These are phyloP conservation scores for Rana temporaria DNA, from an alignment of 2,113 vertebrate species.

Conservation along the genomic window DNA sequence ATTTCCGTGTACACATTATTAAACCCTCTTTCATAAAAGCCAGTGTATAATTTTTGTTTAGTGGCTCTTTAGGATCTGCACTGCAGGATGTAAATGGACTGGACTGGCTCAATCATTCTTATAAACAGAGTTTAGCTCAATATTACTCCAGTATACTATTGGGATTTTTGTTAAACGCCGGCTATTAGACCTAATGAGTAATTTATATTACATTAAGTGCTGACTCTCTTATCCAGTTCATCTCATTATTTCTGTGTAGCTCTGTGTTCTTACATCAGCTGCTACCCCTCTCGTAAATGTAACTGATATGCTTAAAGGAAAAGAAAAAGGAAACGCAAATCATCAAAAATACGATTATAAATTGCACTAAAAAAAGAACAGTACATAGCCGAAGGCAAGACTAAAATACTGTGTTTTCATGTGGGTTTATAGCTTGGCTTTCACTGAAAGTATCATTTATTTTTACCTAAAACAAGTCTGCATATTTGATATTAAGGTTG, in stretches of 20 bases:
- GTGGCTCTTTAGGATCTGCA: too few relatives aligned
- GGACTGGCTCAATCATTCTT: not conserved
- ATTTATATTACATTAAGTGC: constrained; percentile 7
- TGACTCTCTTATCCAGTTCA: not conserved
- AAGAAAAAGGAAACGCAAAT: constrained; percentile 13
- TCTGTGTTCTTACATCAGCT: not conserved
- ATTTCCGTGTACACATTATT: too few relatives aligned
- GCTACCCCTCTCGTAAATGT: not conserved
- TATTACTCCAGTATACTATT: not conserved
- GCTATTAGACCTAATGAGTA: constrained; percentile 4
- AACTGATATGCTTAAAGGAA: constrained; percentile 13
- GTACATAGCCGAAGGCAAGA: not conserved
- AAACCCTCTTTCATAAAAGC: too few relatives aligned
- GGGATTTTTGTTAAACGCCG: not conserved
- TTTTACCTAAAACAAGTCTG: not conserved
- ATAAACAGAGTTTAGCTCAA: not conserved
- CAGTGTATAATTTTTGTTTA: too few relatives aligned
- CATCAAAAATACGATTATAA: not conserved
- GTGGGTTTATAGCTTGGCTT: constrained; percentile 16
- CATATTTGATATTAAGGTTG: too few relatives aligned
- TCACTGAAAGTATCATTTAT: not conserved
- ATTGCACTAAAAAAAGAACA: not conserved
- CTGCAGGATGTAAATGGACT: not conserved
- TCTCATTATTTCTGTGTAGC: constrained; percentile 10
- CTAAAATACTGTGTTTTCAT: not conserved